Base-by-base conservation (phyloP, 2,797 vertebrate genomes). In the Poecilia wingei region DNA sequence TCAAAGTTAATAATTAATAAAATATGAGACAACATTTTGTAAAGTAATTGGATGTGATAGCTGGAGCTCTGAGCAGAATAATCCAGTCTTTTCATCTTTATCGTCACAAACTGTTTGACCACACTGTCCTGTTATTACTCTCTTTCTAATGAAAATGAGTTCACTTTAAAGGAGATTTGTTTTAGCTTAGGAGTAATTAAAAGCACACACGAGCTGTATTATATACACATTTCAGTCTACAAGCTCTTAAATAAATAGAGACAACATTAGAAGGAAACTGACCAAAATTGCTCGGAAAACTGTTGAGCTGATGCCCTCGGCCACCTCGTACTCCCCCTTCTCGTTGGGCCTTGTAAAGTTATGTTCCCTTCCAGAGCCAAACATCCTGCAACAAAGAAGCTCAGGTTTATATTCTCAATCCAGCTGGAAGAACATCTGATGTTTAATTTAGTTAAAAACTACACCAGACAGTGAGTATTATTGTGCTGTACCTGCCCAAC, bases 281-380 rank as follows among this genome's bases (percentile, higher is more conserved):
- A 99, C 98, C 97, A 99, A 92, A 93, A 99, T 99, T 84, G 98
- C 98, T 91, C 98, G 95, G 91, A 99, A 99, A 82, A 99, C 98
- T 39, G 98, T 99, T 68, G 97, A 99, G 85, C 98, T 98, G 94
- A 99, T 99, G 88, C 98, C 98, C 88, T 99, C 98, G 31, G 98
- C 98, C 77, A 99, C 98, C 83, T 99, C 98, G 66, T 95, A 99
- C 84, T 99, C 98, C 81, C 98, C 98, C 86, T 99, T 99, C 86
- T 99, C 98, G 79, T 99, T 99, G 79, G 98, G 98, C 71, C 98
- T 96, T 46, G 98, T 99, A 82, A 99, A 99, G 87, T 99, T 99
- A 93, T 99, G 98, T 93, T 99, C 98, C 94, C 98, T 95, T 86
- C 98, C 98, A 75, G 98, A 99, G 83, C 98, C 98, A 96, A 99